phyloP scores from a whole-genome alignment of 2,113 vertebrate species.

The Engystomops pustulosus region DNA sequence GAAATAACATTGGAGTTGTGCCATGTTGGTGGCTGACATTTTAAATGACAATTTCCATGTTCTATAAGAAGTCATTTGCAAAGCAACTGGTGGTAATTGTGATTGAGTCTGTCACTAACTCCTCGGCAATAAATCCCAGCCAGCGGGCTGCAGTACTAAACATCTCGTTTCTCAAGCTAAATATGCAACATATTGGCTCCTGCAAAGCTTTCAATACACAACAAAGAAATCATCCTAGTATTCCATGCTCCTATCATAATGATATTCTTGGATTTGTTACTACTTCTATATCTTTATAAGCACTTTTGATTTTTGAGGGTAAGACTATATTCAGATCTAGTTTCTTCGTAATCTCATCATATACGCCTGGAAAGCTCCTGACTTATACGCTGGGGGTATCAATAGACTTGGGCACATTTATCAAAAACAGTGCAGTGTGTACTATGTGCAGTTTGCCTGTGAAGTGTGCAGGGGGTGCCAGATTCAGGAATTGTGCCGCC shows the following conservation, averaged over 20 bases:
- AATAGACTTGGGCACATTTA: too few species aligned
- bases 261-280: neutral
- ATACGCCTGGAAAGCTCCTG: too few species aligned
- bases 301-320: neutral
- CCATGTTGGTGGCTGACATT: constrained; percentile 51
- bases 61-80: constrained; percentile 52
- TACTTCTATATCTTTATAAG: neutral
- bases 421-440: too few species aligned
- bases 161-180: constrained; percentile 9
- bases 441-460: too few species aligned
- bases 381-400: too few species aligned
- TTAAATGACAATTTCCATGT: constrained; percentile 55
- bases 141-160: constrained; percentile 26
- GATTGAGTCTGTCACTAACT: constrained; percentile 48
- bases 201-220: constrained; percentile 2
- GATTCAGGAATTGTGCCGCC: too few species aligned
- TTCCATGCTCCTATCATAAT: neutral
- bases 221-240: neutral
- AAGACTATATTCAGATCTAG: too few species aligned
- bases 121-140: constrained; percentile 28
- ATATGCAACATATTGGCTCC: constrained; percentile 27
- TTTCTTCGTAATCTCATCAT: too few species aligned
- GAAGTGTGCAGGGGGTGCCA: too few species aligned
- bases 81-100: constrained; percentile 55
- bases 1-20: constrained; percentile 54